Evolutionary conservation across 2,113 vertebrate genomes (phyloP).

Genomic region (Paramisgurnus dabryanus): DNA sequence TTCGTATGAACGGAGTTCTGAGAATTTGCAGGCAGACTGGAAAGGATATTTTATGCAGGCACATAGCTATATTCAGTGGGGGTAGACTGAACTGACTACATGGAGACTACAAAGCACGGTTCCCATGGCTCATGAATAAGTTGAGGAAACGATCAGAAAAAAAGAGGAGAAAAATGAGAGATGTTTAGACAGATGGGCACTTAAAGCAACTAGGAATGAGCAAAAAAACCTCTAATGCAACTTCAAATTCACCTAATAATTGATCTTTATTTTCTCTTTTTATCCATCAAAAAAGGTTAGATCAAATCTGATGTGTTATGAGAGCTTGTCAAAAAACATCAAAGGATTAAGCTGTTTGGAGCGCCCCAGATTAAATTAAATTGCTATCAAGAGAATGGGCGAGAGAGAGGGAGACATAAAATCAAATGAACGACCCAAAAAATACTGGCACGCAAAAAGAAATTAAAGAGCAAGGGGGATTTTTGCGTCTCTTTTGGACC

Average conservation of each 20-base stretch:
- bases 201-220: conserved; percentile 92
- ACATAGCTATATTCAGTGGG: conserved; percentile 95
- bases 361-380: conserved; percentile 81
- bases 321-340: conserved; percentile 73
- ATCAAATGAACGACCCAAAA: conserved; percentile 89
- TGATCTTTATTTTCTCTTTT: conserved; percentile 82
- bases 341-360: conserved; percentile 74
- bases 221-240: conserved; percentile 90
- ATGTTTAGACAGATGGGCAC: conserved; percentile 99
- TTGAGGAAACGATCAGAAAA: conserved; percentile 99
- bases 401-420: conserved; percentile 65
- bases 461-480: conserved; percentile 80
- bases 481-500: conserved; percentile 66
- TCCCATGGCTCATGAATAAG: conserved; percentile 99
- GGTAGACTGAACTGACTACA: conserved; percentile 87
- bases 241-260: conserved; percentile 94
- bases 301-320: conserved; percentile 82
- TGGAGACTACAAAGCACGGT: conserved; percentile 98
- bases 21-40: conserved; percentile 86
- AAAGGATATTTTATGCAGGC: conserved; percentile 89
- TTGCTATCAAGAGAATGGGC: conserved; percentile 73
- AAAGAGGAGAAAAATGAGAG: conserved; percentile 83
- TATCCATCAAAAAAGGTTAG: conserved; percentile 78
- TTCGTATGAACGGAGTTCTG: conserved; percentile 94
- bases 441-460: conserved; percentile 83